Evolutionary conservation across 2,113 vertebrate genomes (phyloP), one percentile per base, ranked within the genome.

Genomic region (Xyliphius kryptos): DNA sequence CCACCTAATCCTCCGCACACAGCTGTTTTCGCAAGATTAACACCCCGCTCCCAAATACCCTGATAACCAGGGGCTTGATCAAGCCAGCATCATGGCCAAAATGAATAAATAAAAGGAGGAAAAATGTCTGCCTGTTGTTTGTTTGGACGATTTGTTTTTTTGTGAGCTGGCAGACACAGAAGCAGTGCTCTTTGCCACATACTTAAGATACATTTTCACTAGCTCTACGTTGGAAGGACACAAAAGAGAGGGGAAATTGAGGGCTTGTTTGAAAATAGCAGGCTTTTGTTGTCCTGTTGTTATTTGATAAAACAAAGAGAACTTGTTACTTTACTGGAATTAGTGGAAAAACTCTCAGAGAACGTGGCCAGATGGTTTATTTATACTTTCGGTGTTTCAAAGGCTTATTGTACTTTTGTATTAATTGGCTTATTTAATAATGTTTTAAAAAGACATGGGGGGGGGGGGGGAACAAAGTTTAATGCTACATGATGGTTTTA

Each of bases 21-120:
- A 78, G 73, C 73, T 78, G 76, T 66, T 74, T 61, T 56, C 38
- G 62, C 38, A 71, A 78, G 76, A 78, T 78, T 78, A 78, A 68
- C 51, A 55, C 37, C 19, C 38, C 40, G 37, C 68, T 54, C 67
- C 48, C 49, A 56, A 48, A 48, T 19, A 49, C 52, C 21, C 56
- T 17, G 37, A 63, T 44, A 73, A 49, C 58, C 61, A 38, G 14
- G 50, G 50, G 56, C 48, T 72, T 55, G 37, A 60, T 53, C 56
- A 48, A 74, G 72, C 63, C 38, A 21, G 69, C 56, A 56, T 68
- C 19, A 44, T 55, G 66, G 71, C 64, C 68, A 41, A 71, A 66
- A 71, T 56, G 65, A 69, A 69, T 56, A 61, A 66, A 73, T 69
- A 59, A 67, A 70, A 70, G 66, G 19, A 48, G 6, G 6, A 43